A percentile compares a stretch with the other conserved stretches of the same genome.
Conservation (phyloP, 2,113 vertebrate genomes). For the Pelusios castaneus region DNA sequence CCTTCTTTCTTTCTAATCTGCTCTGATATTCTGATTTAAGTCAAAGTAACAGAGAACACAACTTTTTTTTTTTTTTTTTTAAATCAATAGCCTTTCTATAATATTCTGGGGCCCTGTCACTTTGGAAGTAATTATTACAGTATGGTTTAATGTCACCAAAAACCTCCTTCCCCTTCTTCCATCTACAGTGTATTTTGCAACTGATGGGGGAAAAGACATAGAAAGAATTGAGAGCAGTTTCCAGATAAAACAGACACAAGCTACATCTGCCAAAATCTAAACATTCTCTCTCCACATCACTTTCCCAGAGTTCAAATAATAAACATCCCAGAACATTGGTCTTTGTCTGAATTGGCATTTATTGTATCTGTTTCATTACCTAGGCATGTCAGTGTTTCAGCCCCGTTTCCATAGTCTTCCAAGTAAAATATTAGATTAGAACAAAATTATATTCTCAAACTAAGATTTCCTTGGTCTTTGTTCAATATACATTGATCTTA, state of each 20-base stretch:
- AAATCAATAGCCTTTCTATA: background rate
- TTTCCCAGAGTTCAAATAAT: background rate
- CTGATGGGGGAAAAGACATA: background rate
- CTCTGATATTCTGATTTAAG: no score
- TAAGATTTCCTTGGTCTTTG: background rate
- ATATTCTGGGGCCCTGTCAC: background rate
- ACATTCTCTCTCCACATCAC: background rate
- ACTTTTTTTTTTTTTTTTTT: no score
- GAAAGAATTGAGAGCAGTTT: background rate
- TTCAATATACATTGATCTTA: background rate
- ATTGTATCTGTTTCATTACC: accelerated
- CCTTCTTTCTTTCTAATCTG: background rate
- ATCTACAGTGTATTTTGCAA: constrained; percentile 6
- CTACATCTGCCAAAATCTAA: background rate
- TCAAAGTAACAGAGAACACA: background rate
- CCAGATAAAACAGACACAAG: background rate
- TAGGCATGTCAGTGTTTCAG: background rate
- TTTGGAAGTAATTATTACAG: background rate
- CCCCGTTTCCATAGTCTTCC: background rate
- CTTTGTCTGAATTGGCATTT: background rate
- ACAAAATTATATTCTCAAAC: background rate
- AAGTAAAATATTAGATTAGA: background rate
- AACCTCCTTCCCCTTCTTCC: background rate
- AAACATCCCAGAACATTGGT: background rate
- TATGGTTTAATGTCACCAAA: background rate